A percentile compares a stretch with the other conserved stretches of the same genome.
Evolutionary conservation across 2,113 vertebrate genomes (phyloP).

Genomic region (Odocoileus hemionus): DNA sequence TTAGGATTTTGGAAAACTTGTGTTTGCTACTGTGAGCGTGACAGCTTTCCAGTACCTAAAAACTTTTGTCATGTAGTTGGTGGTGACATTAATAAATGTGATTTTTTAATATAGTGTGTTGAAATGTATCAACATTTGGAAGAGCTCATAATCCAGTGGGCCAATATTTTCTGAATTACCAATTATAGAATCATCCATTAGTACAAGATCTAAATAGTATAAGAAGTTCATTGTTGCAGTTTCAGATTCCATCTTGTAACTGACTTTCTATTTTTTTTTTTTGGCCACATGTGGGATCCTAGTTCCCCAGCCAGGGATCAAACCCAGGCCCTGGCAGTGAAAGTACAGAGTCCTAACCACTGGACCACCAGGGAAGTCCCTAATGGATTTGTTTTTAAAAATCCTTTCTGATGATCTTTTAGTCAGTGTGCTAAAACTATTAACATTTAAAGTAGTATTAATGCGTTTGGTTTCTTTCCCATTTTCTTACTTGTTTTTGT

Average conservation of each 20-base stretch:
- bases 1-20: not conserved
- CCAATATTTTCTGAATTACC: not conserved
- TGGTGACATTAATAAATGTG: not conserved
- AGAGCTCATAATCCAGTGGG: not conserved
- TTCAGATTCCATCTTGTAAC: not conserved
- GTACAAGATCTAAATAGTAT: not conserved
- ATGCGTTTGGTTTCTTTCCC: not conserved
- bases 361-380: not conserved
- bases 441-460: not conserved
- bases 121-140: not conserved
- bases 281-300: not conserved
- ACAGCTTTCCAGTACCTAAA: not conserved
- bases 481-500: not conserved
- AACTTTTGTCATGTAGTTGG: not conserved
- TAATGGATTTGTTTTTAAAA: not conserved
- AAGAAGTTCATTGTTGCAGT: not conserved
- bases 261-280: not conserved
- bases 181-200: not conserved
- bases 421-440: not conserved
- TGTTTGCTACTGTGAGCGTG: not conserved
- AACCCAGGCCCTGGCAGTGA: not conserved
- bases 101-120: not conserved
- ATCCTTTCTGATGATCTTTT: not conserved
- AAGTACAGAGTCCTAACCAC: not conserved
- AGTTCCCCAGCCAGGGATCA: not conserved